Evolutionary conservation across 1,140 invertebrate genomes (phyloP).

Genomic region (Drosophila sechellia): DNA sequence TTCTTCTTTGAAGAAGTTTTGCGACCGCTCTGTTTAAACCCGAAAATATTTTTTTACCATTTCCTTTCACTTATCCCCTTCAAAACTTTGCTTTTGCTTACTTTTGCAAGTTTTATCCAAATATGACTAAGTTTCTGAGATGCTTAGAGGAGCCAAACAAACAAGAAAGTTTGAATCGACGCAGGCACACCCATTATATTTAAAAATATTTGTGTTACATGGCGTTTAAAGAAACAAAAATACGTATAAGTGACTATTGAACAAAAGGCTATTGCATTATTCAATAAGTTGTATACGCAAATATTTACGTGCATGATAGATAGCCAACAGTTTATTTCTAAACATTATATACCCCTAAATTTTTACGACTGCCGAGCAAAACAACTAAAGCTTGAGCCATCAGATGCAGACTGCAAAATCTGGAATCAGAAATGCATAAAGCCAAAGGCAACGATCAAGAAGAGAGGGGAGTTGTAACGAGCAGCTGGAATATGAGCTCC

Average conservation of each 20-base stretch:
- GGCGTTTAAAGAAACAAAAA: not conserved
- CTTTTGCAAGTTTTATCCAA: slow-evolving; percentile 22
- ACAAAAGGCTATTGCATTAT: not conserved
- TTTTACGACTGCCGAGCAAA: slow-evolving; percentile 3
- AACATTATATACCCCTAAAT: not conserved
- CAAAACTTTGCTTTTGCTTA: slow-evolving; percentile 34
- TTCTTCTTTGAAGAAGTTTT: slow-evolving; percentile 2
- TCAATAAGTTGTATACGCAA: not conserved
- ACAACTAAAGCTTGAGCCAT: slow-evolving; percentile 33
- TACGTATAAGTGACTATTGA: not conserved
- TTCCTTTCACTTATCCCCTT: slow-evolving; percentile 11
- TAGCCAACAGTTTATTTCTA: not conserved
- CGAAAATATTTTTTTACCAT: slow-evolving; percentile 6
- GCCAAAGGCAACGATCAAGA: slow-evolving; percentile 9
- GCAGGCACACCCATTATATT: slow-evolving; percentile 2
- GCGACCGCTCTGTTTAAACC: not conserved
- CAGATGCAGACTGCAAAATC: slow-evolving; percentile 41
- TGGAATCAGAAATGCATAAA: slow-evolving; percentile 55
- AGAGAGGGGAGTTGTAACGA: not conserved
- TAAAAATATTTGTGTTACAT: not conserved
- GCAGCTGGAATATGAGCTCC: slow-evolving; percentile 40
- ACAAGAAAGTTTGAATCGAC: not conserved
- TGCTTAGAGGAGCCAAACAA: slow-evolving; percentile 22
- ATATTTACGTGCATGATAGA: not conserved
- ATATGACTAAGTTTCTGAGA: slow-evolving; percentile 36